phyloP scores from a whole-genome alignment of 1,140 invertebrate genomes.

The Heliconius nattereri region DNA sequence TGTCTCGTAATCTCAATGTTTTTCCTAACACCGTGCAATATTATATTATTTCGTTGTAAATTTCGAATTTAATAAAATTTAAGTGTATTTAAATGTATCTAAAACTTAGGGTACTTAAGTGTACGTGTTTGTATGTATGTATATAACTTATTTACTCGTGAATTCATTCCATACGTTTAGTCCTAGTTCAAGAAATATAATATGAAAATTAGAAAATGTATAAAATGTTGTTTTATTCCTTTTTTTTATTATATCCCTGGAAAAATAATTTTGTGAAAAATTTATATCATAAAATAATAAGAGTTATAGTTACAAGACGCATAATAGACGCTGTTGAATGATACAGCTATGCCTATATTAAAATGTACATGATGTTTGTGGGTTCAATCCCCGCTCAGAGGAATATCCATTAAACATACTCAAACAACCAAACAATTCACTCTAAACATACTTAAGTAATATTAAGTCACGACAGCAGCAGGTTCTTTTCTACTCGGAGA shows the following conservation, averaged over 20 bases:
- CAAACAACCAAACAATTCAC: too few relatives aligned
- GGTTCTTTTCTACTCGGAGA: too few relatives aligned
- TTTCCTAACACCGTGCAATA: constrained; percentile 34
- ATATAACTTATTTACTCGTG: constrained; percentile 1
- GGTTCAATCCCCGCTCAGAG: too few relatives aligned
- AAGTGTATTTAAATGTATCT: constrained; percentile 17
- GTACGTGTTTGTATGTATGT: constrained; percentile 28
- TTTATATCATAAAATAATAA: too few relatives aligned
- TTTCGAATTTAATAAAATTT: constrained; percentile 40
- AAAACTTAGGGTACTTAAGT: background rate
- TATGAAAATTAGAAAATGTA: constrained; percentile 28
- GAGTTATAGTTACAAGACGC: too few relatives aligned
- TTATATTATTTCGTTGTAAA: constrained; percentile 33
- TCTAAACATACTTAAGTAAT: too few relatives aligned
- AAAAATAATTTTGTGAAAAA: too few relatives aligned
- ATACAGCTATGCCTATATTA: too few relatives aligned
- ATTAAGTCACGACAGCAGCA: too few relatives aligned
- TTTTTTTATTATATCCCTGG: background rate
- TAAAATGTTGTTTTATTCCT: constrained; percentile 28
- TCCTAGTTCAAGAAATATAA: constrained; percentile 38
- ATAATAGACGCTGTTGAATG: too few relatives aligned
- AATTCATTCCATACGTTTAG: constrained; percentile 37
- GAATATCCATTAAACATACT: too few relatives aligned
- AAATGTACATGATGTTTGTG: too few relatives aligned
- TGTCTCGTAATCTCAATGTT: constrained; percentile 5